phyloP scores from a whole-genome alignment of 2,797 vertebrate species.

The Sebastes hopkinsi region DNA sequence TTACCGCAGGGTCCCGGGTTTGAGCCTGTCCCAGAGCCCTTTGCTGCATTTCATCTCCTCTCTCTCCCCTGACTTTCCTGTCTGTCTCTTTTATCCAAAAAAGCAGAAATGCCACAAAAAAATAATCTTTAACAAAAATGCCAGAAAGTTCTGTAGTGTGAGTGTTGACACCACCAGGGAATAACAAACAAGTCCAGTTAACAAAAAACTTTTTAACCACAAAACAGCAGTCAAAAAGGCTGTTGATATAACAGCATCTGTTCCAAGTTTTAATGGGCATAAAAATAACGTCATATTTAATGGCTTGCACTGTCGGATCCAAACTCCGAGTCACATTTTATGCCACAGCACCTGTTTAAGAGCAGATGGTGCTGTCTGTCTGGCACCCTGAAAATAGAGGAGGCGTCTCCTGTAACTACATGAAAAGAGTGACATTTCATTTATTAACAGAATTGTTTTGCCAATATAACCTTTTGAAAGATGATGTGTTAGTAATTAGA shows the following conservation, averaged over 20 bases:
- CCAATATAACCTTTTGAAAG: slow-evolving; percentile 3
- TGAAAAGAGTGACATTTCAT: not conserved
- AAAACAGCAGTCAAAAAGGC: not conserved
- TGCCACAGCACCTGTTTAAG: not conserved
- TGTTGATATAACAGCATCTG: slow-evolving; percentile 1
- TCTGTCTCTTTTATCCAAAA: too few relatives aligned
- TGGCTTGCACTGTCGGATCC: not conserved
- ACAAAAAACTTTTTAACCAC: not conserved
- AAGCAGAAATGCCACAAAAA: too few relatives aligned
- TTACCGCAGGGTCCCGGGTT: too few relatives aligned
- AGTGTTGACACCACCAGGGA: not conserved
- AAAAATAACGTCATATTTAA: not conserved
- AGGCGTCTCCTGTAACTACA: not conserved
- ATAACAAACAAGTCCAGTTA: not conserved
- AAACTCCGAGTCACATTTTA: not conserved
- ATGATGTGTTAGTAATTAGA: not conserved
- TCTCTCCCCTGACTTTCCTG: too few relatives aligned
- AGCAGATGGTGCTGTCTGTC: not conserved
- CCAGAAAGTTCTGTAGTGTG: not conserved
- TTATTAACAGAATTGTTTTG: not conserved
- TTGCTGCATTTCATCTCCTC: too few relatives aligned
- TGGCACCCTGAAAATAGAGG: not conserved
- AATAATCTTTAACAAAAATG: not conserved
- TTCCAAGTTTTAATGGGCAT: slow-evolving; percentile 4
- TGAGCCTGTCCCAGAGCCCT: too few relatives aligned